Percentiles rank a stretch among this genome's conserved stretches.
phyloP scores from a whole-genome alignment of 2,113 vertebrate species.

The Oxyruncus cristatus region DNA sequence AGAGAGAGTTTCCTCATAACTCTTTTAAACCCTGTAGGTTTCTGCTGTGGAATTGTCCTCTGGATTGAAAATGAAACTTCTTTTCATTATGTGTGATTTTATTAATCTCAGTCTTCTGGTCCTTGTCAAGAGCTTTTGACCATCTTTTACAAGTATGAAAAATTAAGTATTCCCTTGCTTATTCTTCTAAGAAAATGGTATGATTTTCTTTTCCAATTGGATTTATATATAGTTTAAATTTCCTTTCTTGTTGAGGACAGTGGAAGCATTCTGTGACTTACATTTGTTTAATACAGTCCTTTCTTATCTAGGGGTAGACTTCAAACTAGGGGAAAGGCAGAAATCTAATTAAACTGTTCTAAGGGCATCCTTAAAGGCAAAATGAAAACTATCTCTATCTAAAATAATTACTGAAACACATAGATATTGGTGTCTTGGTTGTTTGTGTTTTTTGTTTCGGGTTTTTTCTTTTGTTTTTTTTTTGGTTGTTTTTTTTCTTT shows the following conservation, averaged over 20 bases:
- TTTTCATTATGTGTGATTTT: background rate
- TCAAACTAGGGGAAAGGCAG: background rate
- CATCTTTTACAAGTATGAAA: background rate
- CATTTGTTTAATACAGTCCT: background rate
- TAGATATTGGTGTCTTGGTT: background rate
- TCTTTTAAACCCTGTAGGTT: constrained; percentile 21
- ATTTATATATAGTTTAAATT: background rate
- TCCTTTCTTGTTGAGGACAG: background rate
- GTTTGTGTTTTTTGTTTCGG: background rate
- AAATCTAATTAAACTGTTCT: background rate
- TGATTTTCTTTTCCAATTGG: background rate
- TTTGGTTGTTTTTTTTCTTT: background rate
- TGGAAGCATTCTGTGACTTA: background rate
- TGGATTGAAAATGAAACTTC: background rate
- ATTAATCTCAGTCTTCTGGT: background rate
- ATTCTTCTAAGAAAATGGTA: background rate
- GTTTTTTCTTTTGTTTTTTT: background rate
- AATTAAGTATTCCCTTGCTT: background rate
- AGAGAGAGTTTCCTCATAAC: constrained; percentile 33
- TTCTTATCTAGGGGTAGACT: background rate
- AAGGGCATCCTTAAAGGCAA: background rate
- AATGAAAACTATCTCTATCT: background rate
- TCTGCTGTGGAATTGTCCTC: constrained; percentile 37
- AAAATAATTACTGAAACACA: background rate
- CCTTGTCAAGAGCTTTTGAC: background rate